Evolutionary conservation across 2,888 invertebrate species (phyloP).

Genomic region (Nemoura dubitans): DNA sequence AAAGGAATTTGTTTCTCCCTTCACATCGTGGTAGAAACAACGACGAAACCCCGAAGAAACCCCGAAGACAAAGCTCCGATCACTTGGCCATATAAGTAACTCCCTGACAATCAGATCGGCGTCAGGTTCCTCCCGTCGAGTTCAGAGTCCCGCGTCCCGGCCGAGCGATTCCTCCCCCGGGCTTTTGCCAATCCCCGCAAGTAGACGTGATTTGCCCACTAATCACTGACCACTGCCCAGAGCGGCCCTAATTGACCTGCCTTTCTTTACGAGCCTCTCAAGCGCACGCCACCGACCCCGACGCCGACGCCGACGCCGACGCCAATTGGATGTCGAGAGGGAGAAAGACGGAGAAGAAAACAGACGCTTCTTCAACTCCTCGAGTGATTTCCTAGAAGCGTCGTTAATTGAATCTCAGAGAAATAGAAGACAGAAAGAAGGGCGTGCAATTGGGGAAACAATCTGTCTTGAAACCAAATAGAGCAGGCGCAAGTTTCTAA

Average conservation of each 20-base stretch:
- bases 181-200: slow-evolving; percentile 29
- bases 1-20: too few species aligned
- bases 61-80: neutral
- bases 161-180: slow-evolving; percentile 28
- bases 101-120: slow-evolving; percentile 8
- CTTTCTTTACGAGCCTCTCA: slow-evolving; percentile 42
- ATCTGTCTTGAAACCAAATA: neutral
- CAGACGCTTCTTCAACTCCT: slow-evolving; percentile 27
- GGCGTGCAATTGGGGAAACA: neutral
- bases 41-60: too few species aligned
- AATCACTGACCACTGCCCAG: slow-evolving; percentile 41
- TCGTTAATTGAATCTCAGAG: slow-evolving; percentile 48
- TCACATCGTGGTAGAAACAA: too few species aligned
- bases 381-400: slow-evolving; percentile 49
- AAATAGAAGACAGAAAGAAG: slow-evolving; percentile 13
- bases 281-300: neutral
- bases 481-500: neutral
- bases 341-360: neutral
- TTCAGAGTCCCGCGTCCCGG: neutral
- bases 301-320: neutral
- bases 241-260: slow-evolving; percentile 41
- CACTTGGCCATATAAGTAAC: neutral
- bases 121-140: slow-evolving; percentile 15
- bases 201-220: slow-evolving; percentile 47
- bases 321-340: neutral